A percentile compares a stretch with the other conserved stretches of the same genome.
Conservation (phyloP, 2,797 vertebrate genomes). For the Alauda arvensis region DNA sequence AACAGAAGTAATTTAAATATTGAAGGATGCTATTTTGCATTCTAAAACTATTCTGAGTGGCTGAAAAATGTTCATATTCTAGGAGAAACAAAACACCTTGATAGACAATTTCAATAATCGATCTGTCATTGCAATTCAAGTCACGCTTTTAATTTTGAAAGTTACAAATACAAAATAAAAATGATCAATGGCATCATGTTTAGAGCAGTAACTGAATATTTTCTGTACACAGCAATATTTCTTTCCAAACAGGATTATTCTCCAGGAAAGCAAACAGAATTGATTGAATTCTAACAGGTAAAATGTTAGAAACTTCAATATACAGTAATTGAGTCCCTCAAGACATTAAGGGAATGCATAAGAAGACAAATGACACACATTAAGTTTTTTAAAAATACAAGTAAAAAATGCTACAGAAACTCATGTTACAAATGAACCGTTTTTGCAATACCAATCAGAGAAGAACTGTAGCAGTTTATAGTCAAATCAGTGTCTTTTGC, state of each 20-base stretch:
- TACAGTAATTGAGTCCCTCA: constrained; percentile 73
- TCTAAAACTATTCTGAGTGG: constrained; percentile 61
- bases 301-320: constrained; percentile 68
- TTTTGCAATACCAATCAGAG: constrained; percentile 62
- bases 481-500: constrained; percentile 63
- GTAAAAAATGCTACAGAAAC: constrained; percentile 71
- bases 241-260: constrained; percentile 69
- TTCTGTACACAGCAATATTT: constrained; percentile 66
- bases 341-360: constrained; percentile 69
- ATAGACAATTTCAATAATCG: constrained; percentile 70
- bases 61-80: constrained; percentile 59
- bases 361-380: constrained; percentile 68
- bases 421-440: constrained; percentile 60
- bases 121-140: constrained; percentile 79
- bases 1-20: constrained; percentile 60
- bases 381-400: constrained; percentile 67
- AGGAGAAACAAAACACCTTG: constrained; percentile 68
- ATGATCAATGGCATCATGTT: constrained; percentile 71
- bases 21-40: constrained; percentile 55
- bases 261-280: constrained; percentile 69
- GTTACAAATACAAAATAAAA: constrained; percentile 75
- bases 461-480: constrained; percentile 62
- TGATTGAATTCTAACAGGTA: constrained; percentile 64
- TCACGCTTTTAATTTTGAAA: constrained; percentile 75
- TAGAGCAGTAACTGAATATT: constrained; percentile 68